Conservation (phyloP, 2,113 vertebrate species). For the Phrynosoma platyrhinos region DNA sequence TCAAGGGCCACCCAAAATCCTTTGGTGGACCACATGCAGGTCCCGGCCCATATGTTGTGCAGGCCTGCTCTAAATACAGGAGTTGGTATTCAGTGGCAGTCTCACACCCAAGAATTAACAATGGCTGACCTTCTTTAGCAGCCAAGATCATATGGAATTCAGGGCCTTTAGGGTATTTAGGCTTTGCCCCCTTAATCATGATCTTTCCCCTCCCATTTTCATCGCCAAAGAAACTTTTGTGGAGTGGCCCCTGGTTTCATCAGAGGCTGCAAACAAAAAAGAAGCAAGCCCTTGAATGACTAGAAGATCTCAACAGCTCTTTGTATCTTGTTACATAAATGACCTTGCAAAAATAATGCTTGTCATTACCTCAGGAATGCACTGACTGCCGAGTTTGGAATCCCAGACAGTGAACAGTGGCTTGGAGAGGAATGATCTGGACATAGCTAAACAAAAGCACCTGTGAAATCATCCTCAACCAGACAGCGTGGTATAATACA, state of each 20-base stretch:
- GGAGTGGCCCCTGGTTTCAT: neutral
- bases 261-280: neutral
- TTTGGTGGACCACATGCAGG: too few species aligned
- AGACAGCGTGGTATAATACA: neutral
- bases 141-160: too few species aligned
- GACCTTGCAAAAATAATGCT: neutral
- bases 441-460: neutral
- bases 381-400: neutral
- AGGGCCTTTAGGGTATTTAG: too few species aligned
- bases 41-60: too few species aligned
- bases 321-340: neutral
- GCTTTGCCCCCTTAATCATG: neutral
- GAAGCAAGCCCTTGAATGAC: neutral
- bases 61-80: too few species aligned
- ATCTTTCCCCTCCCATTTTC: neutral
- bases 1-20: too few species aligned
- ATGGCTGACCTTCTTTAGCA: too few species aligned
- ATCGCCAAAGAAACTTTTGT: neutral
- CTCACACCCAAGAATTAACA: too few species aligned
- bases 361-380: neutral
- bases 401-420: neutral
- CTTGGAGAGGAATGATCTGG: neutral
- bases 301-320: neutral
- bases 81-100: too few species aligned
- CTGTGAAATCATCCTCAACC: neutral